These are phyloP conservation scores for Stichopus chloronotus DNA, from an alignment of 35 echinoderm and acorn worm genomes.

Conservation along the genomic window DNA sequence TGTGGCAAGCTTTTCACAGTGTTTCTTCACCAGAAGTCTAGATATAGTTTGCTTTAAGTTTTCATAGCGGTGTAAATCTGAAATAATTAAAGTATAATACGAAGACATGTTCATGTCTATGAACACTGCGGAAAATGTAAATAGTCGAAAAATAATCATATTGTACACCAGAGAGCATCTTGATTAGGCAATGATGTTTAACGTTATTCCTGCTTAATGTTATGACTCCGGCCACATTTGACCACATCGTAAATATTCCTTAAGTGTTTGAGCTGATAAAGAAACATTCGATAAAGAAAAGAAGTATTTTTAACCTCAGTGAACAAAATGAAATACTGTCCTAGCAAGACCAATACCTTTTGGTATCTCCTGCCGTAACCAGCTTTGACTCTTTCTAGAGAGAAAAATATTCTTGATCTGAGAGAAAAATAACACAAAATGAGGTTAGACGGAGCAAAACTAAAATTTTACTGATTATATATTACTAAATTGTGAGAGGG, in stretches of 20 bases:
- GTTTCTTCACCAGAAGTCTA: too few species aligned
- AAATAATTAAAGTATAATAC: not conserved
- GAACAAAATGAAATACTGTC: slow-evolving; percentile 8
- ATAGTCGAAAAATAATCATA: too few species aligned
- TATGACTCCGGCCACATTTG: too few species aligned
- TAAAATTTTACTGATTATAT: not conserved
- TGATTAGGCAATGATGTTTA: too few species aligned
- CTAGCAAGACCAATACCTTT: not conserved
- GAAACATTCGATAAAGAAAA: not conserved
- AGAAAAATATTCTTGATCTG: not conserved
- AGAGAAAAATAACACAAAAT: not conserved
- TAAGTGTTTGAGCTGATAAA: too few species aligned
- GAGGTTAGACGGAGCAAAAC: not conserved
- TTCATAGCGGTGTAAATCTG: too few species aligned
- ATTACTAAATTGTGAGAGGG: not conserved
- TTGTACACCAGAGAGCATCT: not conserved
- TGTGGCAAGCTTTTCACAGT: too few species aligned
- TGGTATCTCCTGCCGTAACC: not conserved
- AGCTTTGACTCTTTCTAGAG: not conserved
- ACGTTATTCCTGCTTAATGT: too few species aligned
- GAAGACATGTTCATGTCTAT: too few species aligned
- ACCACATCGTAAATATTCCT: too few species aligned
- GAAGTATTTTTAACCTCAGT: not conserved
- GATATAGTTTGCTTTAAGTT: too few species aligned
- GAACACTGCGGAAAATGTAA: too few species aligned